Percentiles rank a stretch among this genome's conserved stretches.
phyloP scores from a whole-genome alignment of 2,113 vertebrate genomes.

The Leucoraja erinaceus region DNA sequence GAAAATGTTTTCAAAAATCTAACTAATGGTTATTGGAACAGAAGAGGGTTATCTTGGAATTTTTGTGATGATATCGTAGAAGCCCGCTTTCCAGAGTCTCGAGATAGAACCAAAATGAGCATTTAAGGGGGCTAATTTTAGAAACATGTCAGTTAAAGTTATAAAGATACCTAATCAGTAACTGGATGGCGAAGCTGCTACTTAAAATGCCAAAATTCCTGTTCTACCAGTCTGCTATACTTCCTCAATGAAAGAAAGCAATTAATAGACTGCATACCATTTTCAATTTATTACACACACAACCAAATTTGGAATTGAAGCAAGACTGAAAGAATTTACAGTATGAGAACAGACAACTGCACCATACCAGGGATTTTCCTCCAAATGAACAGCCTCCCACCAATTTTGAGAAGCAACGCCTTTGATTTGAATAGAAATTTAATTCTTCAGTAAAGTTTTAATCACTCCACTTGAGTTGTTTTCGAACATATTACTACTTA shows the following conservation, averaged over 20 bases:
- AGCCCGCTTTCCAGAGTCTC: not conserved
- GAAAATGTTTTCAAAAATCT: not conserved
- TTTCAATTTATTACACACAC: not conserved
- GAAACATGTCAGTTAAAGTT: not conserved
- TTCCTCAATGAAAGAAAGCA: conserved; percentile 2
- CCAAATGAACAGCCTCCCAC: not conserved
- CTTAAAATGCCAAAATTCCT: conserved; percentile 37
- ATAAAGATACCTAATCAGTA: not conserved
- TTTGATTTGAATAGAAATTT: not conserved
- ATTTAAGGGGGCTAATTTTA: conserved; percentile 19
- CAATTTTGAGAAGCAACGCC: not conserved
- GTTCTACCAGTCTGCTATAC: conserved; percentile 26
- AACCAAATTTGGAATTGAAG: not conserved
- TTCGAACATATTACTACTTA: not conserved
- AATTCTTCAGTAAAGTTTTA: not conserved
- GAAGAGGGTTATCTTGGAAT: not conserved
- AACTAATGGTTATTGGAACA: not conserved
- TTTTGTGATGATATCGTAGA: not conserved
- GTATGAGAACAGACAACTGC: not conserved
- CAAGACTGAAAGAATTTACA: not conserved
- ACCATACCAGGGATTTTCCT: not conserved
- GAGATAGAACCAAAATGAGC: not conserved
- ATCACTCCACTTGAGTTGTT: not conserved
- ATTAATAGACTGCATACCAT: not conserved
- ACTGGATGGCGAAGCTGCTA: not conserved